These are phyloP conservation scores for Sciurus vulgaris DNA, from an alignment of 2,797 vertebrate species.

Conservation along the genomic window DNA sequence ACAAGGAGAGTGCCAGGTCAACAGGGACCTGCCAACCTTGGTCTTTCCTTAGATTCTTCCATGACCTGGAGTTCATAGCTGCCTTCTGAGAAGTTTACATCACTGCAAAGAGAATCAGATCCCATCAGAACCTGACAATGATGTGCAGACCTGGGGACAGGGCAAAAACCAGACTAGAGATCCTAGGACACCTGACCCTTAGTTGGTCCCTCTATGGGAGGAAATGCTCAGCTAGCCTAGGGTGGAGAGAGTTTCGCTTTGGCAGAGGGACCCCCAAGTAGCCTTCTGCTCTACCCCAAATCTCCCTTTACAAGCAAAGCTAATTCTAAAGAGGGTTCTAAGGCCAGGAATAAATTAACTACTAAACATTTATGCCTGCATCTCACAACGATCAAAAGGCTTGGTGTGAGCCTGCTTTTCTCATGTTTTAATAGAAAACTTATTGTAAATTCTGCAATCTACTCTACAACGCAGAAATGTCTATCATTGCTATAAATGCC, in stretches of 20 bases:
- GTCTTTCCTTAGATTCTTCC: background rate
- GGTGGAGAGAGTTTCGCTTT: background rate
- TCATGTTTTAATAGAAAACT: conserved; percentile 40
- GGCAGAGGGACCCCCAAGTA: accelerated
- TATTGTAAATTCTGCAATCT: conserved; percentile 16
- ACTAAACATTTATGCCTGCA: background rate
- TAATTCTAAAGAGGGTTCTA: background rate
- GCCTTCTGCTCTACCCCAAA: background rate
- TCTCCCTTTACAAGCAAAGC: background rate
- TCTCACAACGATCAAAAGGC: background rate
- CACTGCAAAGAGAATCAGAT: background rate
- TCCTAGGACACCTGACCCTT: background rate
- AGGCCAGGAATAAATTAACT: background rate
- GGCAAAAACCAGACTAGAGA: no score
- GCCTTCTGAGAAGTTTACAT: background rate
- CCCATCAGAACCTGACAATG: background rate
- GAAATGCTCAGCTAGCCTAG: background rate
- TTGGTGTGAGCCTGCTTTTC: background rate
- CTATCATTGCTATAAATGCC: conserved; percentile 55
- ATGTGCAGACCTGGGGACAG: background rate
- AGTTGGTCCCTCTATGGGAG: background rate
- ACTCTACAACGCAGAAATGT: background rate
- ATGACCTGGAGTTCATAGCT: background rate
- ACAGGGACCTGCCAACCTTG: background rate
- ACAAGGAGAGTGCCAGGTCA: no score